Evolutionary conservation across 2,888 invertebrate genomes (phyloP).

Genomic region (Tachina grossa): DNA sequence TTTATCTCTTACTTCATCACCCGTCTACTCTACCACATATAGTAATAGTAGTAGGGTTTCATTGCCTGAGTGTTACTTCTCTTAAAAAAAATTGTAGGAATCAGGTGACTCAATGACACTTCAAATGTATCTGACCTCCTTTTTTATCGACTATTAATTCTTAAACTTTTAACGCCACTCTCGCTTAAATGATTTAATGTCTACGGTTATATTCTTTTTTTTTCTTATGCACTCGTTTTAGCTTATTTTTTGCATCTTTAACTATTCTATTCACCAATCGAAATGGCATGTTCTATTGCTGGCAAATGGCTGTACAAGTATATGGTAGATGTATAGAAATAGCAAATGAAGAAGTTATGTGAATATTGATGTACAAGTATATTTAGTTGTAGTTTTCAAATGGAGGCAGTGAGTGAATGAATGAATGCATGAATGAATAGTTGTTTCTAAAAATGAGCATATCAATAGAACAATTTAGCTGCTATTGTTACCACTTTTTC

Average conservation of each 20-base stretch:
- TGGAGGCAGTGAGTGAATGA: background rate
- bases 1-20: no score
- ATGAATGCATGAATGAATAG: constrained; percentile 6
- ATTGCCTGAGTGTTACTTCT: no score
- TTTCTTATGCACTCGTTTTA: background rate
- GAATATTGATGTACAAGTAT: constrained; percentile 28
- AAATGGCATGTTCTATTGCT: constrained; percentile 52
- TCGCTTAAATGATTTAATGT: constrained; percentile 37
- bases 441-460: constrained; percentile 61
- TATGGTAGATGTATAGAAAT: constrained; percentile 2
- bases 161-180: background rate
- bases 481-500: constrained; percentile 63
- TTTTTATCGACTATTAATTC: no score
- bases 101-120: no score
- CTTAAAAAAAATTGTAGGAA: no score
- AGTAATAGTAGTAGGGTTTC: no score
- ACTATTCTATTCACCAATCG: constrained; percentile 53
- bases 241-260: constrained; percentile 23
- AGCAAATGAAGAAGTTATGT: constrained; percentile 42
- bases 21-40: no score
- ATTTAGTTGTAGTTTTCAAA: constrained; percentile 22
- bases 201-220: constrained; percentile 24
- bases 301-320: constrained; percentile 18
- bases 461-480: constrained; percentile 70
- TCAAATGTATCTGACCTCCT: no score